Evolutionary conservation across 2,113 vertebrate genomes (phyloP).

Genomic region (Dipodomys ordii): DNA sequence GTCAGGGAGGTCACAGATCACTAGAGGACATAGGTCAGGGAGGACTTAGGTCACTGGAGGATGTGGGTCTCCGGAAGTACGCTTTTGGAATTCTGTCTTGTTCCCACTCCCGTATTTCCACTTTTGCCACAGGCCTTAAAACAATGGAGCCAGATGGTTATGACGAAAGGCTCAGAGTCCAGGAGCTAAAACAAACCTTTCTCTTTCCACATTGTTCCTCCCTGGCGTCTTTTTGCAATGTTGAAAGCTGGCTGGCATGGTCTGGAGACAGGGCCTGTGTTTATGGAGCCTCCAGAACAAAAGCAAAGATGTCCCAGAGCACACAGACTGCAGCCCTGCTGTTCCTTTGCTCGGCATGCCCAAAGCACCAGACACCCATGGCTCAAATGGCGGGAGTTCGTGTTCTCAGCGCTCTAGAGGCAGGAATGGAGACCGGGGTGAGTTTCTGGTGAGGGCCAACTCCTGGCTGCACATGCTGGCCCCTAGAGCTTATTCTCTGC

Average conservation of each 20-base stretch:
- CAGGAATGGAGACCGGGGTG: background rate
- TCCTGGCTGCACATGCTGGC: background rate
- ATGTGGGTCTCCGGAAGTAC: background rate
- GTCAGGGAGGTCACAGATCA: too few species aligned
- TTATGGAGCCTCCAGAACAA: background rate
- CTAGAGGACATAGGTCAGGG: too few species aligned
- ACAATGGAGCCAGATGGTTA: background rate
- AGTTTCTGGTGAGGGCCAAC: background rate
- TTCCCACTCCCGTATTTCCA: too few species aligned
- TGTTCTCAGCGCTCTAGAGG: too few species aligned
- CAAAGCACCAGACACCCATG: accelerated
- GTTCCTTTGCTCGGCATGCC: background rate
- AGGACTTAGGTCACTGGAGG: background rate
- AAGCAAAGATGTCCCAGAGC: too few species aligned
- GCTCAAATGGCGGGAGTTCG: background rate
- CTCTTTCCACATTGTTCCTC: background rate
- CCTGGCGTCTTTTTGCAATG: background rate
- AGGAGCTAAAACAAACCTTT: background rate
- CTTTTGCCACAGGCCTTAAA: background rate
- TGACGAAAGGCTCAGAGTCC: background rate
- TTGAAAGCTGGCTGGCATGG: background rate
- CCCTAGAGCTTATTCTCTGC: background rate
- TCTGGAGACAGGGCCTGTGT: accelerated
- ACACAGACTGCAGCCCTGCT: accelerated
- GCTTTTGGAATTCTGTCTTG: background rate